Base-by-base conservation (phyloP, 2,888 invertebrate genomes). In the Zaprionus bogoriensis region DNA sequence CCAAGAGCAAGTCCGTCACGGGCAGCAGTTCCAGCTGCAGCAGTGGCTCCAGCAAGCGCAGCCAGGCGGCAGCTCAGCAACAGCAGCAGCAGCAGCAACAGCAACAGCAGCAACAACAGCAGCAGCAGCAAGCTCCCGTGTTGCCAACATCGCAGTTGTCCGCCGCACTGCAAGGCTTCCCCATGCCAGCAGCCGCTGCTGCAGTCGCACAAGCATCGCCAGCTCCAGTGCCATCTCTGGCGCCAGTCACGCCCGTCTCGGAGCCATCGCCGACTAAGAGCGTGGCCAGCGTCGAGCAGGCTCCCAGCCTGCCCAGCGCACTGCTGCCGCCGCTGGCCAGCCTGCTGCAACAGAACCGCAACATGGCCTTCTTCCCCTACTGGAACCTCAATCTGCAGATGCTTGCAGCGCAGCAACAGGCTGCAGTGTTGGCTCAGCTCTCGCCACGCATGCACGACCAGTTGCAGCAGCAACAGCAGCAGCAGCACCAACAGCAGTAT, bases 1-100 rank as follows among this genome's bases (percentile, higher is more conserved):
- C 97, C 0, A 96, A 96, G 82, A 93, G 93, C 65, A 93, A 91
- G 70, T 77, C 80, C 0, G 67, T 67, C 0, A 39, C 74, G 1
- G 65, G 66, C 90, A 46, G 45, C 42, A 44, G 70, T 51, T 66
- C 69, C 10, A 77, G 30, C 67, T 41, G 42, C 38, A 4, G 59
- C 12, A 46, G 17, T 17, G 51, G 55, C 6, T 61, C 64, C 17
- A 64, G 67, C 51, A 66, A 69, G 20, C 66, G 68, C 51, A 58
- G 75, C 51, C 41, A 17, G 4, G 19, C 47, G 28, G 25, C 41
- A 74, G 30, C 66, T 7, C 17, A 45, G 14, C 79, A 46, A 25
- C 65, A 53, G 48, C 69, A 60, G 55, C 52, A 23, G 44, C 68
- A 48, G 36, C 57, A 57, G 22, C 48, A 63, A 30, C 48, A 47